These are phyloP conservation scores for Ptychoptera contaminata DNA, from an alignment of 2,888 invertebrate species.

Conservation along the genomic window DNA sequence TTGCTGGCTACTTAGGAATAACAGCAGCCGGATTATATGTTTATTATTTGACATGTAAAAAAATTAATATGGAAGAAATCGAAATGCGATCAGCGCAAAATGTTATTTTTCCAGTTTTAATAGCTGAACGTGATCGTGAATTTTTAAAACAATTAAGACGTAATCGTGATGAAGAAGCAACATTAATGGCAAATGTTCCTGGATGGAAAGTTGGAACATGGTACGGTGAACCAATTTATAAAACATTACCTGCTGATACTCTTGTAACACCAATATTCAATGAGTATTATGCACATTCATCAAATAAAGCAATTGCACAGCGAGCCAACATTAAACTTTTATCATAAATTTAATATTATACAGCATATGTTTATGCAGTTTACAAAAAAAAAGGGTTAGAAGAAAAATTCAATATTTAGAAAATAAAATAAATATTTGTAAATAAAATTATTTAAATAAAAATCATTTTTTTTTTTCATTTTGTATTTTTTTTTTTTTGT, in stretches of 20 bases:
- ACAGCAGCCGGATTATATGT: conserved; percentile 40
- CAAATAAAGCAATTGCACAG: conserved; percentile 34
- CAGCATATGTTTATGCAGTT: too few species aligned
- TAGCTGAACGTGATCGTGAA: conserved; percentile 74
- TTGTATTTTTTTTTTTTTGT: too few species aligned
- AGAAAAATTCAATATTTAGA: too few species aligned
- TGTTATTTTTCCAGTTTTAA: conserved; percentile 58
- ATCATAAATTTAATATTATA: too few species aligned
- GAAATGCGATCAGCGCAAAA: conserved; percentile 64
- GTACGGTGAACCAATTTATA: conserved; percentile 70
- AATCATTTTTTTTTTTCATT: too few species aligned
- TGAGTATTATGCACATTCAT: conserved; percentile 57
- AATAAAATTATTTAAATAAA: too few species aligned
- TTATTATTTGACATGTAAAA: conserved; percentile 39
- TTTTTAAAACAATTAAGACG: conserved; percentile 62
- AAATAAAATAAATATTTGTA: too few species aligned
- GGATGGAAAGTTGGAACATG: conserved; percentile 84
- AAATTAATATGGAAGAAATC: conserved; percentile 38
- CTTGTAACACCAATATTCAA: conserved; percentile 45
- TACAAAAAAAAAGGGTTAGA: too few species aligned
- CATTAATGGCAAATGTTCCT: conserved; percentile 78
- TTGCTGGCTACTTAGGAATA: conserved; percentile 42
- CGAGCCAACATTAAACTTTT: conserved; percentile 36
- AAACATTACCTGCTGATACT: conserved; percentile 45
- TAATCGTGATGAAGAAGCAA: conserved; percentile 70